Evolutionary conservation across 2,888 invertebrate genomes (phyloP).

Genomic region (Clivina fossor): DNA sequence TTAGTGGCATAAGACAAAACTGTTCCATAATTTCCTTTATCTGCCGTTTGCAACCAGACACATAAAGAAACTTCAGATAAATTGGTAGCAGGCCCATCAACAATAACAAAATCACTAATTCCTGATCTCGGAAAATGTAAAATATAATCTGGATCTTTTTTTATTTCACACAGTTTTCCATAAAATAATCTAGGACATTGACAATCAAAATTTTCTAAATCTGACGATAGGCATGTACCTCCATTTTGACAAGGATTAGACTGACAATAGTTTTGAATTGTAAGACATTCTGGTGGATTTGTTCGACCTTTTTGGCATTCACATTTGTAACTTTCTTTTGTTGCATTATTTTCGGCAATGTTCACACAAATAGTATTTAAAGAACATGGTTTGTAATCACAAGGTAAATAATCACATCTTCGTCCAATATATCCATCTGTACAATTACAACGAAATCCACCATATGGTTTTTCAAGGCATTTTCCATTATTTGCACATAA

Average conservation of each 20-base stretch:
- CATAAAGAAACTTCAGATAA: constrained; percentile 60
- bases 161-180: constrained; percentile 57
- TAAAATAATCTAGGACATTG: constrained; percentile 55
- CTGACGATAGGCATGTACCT: constrained; percentile 50
- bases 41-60: constrained; percentile 65
- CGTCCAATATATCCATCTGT: constrained; percentile 57
- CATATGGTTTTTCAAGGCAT: constrained; percentile 49
- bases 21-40: constrained; percentile 68
- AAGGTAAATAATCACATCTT: constrained; percentile 60
- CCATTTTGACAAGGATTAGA: constrained; percentile 51
- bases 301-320: constrained; percentile 57
- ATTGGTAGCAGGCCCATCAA: constrained; percentile 55
- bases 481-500: constrained; percentile 53
- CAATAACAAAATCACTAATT: constrained; percentile 60
- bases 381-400: constrained; percentile 60
- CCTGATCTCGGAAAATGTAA: constrained; percentile 60
- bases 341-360: constrained; percentile 49
- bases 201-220: constrained; percentile 52
- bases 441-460: constrained; percentile 57
- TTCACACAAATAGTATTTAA: constrained; percentile 54
- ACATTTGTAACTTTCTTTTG: constrained; percentile 57
- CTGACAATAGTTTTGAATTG: constrained; percentile 54
- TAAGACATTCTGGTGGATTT: constrained; percentile 17
- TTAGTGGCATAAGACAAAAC: constrained; percentile 67
- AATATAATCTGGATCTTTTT: constrained; percentile 56